phyloP scores from a whole-genome alignment of 2,113 vertebrate genomes.

The Eonycteris spelaea region DNA sequence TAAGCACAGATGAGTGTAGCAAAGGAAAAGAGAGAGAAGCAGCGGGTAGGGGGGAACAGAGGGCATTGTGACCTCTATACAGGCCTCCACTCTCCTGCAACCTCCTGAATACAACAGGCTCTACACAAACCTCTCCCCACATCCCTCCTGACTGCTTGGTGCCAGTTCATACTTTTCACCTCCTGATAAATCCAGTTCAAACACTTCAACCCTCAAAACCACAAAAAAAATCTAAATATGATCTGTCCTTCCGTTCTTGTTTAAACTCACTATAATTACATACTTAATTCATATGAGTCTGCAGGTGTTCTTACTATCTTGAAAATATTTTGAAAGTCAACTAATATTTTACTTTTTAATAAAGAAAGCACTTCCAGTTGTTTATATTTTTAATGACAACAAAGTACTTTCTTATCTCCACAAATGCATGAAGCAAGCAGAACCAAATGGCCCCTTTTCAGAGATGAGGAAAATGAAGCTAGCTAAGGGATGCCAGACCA shows the following conservation, averaged over 20 bases:
- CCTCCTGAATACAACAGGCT: background rate
- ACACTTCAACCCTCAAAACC: background rate
- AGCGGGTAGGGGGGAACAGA: background rate
- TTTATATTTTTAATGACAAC: background rate
- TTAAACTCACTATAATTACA: background rate
- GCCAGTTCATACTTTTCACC: background rate
- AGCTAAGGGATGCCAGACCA: background rate
- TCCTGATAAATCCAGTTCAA: background rate
- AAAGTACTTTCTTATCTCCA: background rate
- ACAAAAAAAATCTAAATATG: background rate
- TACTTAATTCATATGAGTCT: background rate
- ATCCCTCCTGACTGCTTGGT: background rate
- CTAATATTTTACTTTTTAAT: background rate
- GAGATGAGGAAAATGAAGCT: background rate
- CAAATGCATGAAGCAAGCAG: background rate
- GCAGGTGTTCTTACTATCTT: background rate
- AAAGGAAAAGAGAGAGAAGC: background rate
- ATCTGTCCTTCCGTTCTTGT: background rate
- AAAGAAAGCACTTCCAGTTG: background rate
- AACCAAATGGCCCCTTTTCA: background rate
- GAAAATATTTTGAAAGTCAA: conserved; percentile 5
- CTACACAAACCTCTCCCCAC: background rate
- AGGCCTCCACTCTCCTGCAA: background rate
- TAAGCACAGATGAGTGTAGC: background rate
- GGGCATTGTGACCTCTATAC: background rate